A percentile compares a stretch with the other conserved stretches of the same genome.
phyloP scores from a whole-genome alignment of 2,888 invertebrate species.

The Leptodirus hochenwartii region DNA sequence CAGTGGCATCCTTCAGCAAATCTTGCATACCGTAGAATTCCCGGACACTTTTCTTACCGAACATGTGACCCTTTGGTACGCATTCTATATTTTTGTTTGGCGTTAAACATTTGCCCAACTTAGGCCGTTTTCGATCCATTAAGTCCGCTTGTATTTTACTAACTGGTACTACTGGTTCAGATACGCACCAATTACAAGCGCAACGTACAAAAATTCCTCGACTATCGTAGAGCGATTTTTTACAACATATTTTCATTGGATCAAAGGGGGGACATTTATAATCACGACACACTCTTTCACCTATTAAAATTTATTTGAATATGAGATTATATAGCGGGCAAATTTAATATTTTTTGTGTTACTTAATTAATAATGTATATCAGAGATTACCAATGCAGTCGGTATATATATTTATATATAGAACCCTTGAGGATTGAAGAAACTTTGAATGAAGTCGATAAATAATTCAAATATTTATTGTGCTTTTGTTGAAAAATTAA shows the following conservation, averaged over 20 bases:
- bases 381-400: no score
- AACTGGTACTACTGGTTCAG: conserved; percentile 21
- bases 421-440: no score
- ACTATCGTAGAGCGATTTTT: conserved; percentile 27
- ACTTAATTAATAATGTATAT: no score
- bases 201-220: conserved; percentile 31
- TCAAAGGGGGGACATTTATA: conserved; percentile 26
- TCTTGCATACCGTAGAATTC: conserved; percentile 29
- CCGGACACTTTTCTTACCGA: conserved; percentile 26
- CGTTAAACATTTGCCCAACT: conserved; percentile 27
- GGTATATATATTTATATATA: no score
- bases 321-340: no score
- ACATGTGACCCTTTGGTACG: conserved; percentile 30
- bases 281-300: no score
- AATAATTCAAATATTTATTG: no score
- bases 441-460: no score
- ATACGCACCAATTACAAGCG: conserved; percentile 24
- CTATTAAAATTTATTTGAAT: no score
- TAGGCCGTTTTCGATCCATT: conserved; percentile 22
- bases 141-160: conserved; percentile 29
- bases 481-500: no score
- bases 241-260: conserved; percentile 29
- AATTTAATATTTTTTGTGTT: no score
- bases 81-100: conserved; percentile 31
- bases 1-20: conserved; percentile 21